phyloP scores from a whole-genome alignment of 2,113 vertebrate species.

The Scatophagus argus region DNA sequence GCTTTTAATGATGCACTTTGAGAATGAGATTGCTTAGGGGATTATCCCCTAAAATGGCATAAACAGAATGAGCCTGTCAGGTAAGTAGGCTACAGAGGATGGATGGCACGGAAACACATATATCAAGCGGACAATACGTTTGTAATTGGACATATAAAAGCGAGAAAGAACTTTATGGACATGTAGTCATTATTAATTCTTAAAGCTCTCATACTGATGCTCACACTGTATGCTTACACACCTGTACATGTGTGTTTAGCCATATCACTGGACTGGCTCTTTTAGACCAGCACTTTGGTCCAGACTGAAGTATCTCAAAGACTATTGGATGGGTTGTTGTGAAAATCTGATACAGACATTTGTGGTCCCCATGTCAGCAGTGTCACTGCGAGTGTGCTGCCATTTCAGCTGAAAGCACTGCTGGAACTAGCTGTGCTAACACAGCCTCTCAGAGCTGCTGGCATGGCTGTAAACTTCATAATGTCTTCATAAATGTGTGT shows the following conservation, averaged over 20 bases:
- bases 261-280: background rate
- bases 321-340: background rate
- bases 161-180: background rate
- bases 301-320: background rate
- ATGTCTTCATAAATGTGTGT: no score
- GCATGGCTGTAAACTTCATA: background rate
- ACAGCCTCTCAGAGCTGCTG: background rate
- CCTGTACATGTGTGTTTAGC: background rate
- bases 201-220: background rate
- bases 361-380: background rate
- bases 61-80: slow-evolving; percentile 40
- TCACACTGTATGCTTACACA: background rate
- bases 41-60: slow-evolving; percentile 54
- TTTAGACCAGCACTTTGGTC: background rate
- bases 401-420: no score
- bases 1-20: slow-evolving; percentile 15
- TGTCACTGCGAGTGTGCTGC: no score
- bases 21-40: slow-evolving; percentile 50
- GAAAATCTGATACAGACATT: background rate
- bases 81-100: slow-evolving; percentile 32
- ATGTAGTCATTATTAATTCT: background rate
- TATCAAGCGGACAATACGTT: slow-evolving; percentile 11
- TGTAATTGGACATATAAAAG: background rate
- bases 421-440: no score
- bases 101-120: slow-evolving; percentile 38